Conservation (phyloP, 2,888 invertebrate genomes). For the Drosophila diplacantha region DNA sequence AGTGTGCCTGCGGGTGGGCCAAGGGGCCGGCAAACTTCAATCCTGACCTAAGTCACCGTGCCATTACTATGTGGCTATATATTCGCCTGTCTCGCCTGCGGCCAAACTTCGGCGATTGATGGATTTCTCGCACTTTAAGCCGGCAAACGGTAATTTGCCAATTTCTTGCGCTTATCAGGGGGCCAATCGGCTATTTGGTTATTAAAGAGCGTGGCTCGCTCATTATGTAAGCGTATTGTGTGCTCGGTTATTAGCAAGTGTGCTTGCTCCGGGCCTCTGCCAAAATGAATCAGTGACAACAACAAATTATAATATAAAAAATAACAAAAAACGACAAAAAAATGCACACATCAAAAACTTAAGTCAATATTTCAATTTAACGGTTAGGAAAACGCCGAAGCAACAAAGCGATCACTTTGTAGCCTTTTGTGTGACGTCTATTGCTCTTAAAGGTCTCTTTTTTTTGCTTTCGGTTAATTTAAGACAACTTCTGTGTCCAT, state of each 20-base stretch:
- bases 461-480: slow-evolving; percentile 58
- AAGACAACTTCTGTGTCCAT: slow-evolving; percentile 63
- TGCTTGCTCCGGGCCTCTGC: slow-evolving; percentile 28
- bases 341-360: slow-evolving; percentile 29
- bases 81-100: slow-evolving; percentile 31
- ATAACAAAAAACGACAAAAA: background rate
- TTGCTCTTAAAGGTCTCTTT: slow-evolving; percentile 51
- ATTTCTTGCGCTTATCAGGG: slow-evolving; percentile 60
- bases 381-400: slow-evolving; percentile 49
- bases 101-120: slow-evolving; percentile 53
- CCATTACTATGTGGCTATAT: slow-evolving; percentile 21
- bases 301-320: background rate
- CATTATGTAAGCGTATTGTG: slow-evolving; percentile 55
- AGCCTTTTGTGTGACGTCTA: slow-evolving; percentile 49
- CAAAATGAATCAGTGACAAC: slow-evolving; percentile 25
- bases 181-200: slow-evolving; percentile 56
- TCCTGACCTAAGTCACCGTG: slow-evolving; percentile 67
- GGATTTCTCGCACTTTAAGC: slow-evolving; percentile 52
- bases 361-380: slow-evolving; percentile 71
- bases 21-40: slow-evolving; percentile 41
- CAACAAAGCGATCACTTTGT: slow-evolving; percentile 56
- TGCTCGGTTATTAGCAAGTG: slow-evolving; percentile 58
- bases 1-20: slow-evolving; percentile 10
- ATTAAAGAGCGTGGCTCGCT: slow-evolving; percentile 60
- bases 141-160: slow-evolving; percentile 40